Conservation (phyloP, 2,113 vertebrate genomes). For the Hoplias malabaricus region DNA sequence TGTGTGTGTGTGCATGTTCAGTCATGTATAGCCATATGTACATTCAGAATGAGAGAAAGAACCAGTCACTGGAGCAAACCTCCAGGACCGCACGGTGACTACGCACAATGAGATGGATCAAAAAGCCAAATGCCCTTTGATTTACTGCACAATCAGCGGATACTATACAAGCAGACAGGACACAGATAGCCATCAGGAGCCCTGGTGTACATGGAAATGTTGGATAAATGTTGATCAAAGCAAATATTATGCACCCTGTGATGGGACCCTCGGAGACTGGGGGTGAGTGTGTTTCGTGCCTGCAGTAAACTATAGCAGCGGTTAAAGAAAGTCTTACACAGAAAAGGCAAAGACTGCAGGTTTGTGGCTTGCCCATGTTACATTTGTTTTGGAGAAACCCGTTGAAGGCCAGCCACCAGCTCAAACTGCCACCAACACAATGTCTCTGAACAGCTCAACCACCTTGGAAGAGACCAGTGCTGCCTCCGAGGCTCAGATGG, state of each 20-base stretch:
- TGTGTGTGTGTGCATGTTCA: too few relatives aligned
- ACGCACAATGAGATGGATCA: background rate
- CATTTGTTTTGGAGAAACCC: background rate
- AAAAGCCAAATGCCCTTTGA: background rate
- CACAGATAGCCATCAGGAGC: background rate
- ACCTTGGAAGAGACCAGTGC: too few relatives aligned
- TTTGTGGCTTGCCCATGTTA: background rate
- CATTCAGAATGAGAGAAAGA: background rate
- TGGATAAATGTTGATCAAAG: background rate
- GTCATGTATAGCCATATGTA: too few relatives aligned
- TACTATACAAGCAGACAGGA: background rate
- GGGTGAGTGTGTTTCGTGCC: background rate
- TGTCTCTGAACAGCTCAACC: too few relatives aligned
- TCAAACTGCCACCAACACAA: too few relatives aligned
- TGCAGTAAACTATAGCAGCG: background rate
- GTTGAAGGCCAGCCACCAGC: too few relatives aligned
- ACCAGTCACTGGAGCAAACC: background rate
- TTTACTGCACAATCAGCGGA: background rate
- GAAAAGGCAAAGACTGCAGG: background rate
- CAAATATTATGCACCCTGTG: background rate
- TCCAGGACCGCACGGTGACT: background rate
- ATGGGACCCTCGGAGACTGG: background rate
- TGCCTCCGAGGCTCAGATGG: too few relatives aligned
- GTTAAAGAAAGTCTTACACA: background rate
- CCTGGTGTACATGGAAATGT: background rate